These are phyloP conservation scores for Aurelia sp. DNA, from an alignment of 30 jellyfish, hydroid and myxozoan species.

Conservation along the genomic window DNA sequence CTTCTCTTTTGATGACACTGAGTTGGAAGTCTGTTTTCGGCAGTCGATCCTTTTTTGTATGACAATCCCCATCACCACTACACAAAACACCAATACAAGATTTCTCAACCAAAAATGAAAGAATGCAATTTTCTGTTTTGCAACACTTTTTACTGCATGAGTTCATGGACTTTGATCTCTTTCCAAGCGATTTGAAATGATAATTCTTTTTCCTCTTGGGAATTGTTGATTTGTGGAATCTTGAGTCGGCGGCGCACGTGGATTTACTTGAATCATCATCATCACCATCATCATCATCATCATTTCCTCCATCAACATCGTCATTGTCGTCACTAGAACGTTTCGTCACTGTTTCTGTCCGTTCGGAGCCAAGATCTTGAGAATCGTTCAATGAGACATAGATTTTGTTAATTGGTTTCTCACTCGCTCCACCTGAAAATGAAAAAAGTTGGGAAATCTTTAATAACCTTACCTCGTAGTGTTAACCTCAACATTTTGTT, in stretches of 20 bases:
- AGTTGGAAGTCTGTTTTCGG: conserved; percentile 61
- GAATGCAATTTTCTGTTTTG: conserved; percentile 79
- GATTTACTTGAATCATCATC: not conserved
- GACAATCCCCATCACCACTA: conserved; percentile 89
- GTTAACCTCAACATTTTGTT: no score
- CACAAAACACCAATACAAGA: conserved; percentile 87
- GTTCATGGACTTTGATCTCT: conserved; percentile 35
- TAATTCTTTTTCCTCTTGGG: conserved; percentile 81
- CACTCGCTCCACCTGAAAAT: not conserved
- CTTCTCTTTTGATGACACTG: conserved; percentile 35
- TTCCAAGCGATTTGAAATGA: conserved; percentile 58
- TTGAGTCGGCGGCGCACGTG: conserved; percentile 30
- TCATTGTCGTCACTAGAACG: conserved; percentile 72
- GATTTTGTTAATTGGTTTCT: conserved; percentile 15
- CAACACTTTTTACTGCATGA: conserved; percentile 91
- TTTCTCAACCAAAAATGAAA: conserved; percentile 74
- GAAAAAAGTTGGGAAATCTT: not conserved
- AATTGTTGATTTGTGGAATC: conserved; percentile 64
- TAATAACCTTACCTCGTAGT: not conserved
- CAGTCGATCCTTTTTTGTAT: conserved; percentile 67
- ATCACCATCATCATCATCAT: conserved; percentile 23
- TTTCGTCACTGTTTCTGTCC: conserved; percentile 6
- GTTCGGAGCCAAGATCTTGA: not conserved
- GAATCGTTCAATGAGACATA: conserved; percentile 31
- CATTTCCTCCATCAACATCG: conserved; percentile 7